These are phyloP conservation scores for Melanotaenia maccullochi DNA, from an alignment of 2,797 vertebrate species.

Conservation along the genomic window DNA sequence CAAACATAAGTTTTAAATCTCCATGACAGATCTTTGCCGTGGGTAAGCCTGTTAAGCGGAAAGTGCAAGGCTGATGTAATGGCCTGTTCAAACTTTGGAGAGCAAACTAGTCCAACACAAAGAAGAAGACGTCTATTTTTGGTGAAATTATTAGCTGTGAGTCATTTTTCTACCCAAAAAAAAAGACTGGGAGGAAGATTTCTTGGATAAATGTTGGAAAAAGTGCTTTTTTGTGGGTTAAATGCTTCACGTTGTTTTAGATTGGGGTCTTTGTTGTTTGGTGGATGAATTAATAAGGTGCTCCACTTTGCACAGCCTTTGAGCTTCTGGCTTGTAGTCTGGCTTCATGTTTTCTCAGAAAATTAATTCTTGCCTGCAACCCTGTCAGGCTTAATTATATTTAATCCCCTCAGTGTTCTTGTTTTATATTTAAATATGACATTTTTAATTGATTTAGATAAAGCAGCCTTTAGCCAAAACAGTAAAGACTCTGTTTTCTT, in stretches of 20 bases:
- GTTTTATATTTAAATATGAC: slow-evolving; percentile 59
- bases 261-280: slow-evolving; percentile 61
- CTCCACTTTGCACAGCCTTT: slow-evolving; percentile 55
- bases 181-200: slow-evolving; percentile 27
- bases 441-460: slow-evolving; percentile 67
- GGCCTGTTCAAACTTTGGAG: slow-evolving; percentile 63
- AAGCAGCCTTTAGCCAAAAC: slow-evolving; percentile 61
- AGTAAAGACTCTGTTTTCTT: slow-evolving; percentile 29
- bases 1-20: slow-evolving; percentile 69
- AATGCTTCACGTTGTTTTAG: slow-evolving; percentile 44
- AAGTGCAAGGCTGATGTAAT: slow-evolving; percentile 48
- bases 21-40: slow-evolving; percentile 52
- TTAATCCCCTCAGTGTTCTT: slow-evolving; percentile 59
- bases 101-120: slow-evolving; percentile 36
- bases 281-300: slow-evolving; percentile 67
- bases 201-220: slow-evolving; percentile 42
- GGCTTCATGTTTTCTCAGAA: slow-evolving; percentile 54
- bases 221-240: slow-evolving; percentile 42
- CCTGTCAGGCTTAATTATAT: slow-evolving; percentile 68
- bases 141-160: slow-evolving; percentile 35
- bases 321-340: slow-evolving; percentile 53
- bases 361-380: slow-evolving; percentile 57
- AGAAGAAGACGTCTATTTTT: slow-evolving; percentile 35
- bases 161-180: slow-evolving; percentile 1
- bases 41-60: slow-evolving; percentile 69